Conservation (phyloP, 2,797 vertebrate genomes). For the Acropternis orthonyx region DNA sequence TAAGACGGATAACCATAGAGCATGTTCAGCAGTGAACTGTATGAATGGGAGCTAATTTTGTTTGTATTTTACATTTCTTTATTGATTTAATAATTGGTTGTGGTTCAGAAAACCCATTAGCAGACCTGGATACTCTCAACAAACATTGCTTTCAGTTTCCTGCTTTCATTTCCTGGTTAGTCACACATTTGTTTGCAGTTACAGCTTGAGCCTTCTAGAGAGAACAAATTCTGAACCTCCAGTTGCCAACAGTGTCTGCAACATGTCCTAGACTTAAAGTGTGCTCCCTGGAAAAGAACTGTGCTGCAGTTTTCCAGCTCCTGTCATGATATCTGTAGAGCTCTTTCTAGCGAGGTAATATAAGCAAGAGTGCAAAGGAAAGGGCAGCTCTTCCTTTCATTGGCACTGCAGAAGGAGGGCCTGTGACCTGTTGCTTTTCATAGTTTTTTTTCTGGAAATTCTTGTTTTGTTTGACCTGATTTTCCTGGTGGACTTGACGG, state of each 20-base stretch:
- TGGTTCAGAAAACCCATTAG: background rate
- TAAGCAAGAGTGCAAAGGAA: background rate
- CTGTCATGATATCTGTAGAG: background rate
- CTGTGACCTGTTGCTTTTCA: background rate
- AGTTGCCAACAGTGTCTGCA: background rate
- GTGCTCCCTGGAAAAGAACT: background rate
- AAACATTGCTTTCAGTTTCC: background rate
- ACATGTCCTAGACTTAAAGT: fast-evolving
- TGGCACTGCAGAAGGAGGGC: background rate
- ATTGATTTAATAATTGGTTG: background rate
- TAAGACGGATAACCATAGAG: background rate
- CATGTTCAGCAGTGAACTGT: background rate
- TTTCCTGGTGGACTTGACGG: background rate
- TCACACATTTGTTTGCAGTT: background rate
- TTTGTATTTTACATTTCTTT: background rate
- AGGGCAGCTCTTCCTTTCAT: background rate
- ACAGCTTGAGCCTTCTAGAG: background rate
- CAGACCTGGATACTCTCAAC: background rate
- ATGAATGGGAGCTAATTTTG: background rate
- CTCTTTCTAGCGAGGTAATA: background rate
- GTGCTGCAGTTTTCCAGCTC: background rate
- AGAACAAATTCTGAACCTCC: background rate
- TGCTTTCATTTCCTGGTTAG: background rate
- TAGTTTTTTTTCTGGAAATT: background rate
- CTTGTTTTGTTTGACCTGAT: background rate